These are phyloP conservation scores for Eristalinus sepulchralis DNA, from an alignment of 2,888 invertebrate genomes.

Conservation along the genomic window DNA sequence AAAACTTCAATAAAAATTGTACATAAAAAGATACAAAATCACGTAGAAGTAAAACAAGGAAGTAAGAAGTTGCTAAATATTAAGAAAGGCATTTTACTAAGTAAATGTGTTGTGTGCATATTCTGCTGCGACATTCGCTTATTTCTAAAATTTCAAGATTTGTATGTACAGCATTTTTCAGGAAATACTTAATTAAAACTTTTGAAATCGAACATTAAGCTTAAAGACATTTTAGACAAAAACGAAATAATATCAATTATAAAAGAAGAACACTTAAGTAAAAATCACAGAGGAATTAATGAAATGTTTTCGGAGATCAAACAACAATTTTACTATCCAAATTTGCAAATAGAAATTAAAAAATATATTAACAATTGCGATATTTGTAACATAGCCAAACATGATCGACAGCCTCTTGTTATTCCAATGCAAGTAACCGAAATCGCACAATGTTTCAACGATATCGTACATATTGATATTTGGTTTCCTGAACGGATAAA, in stretches of 20 bases:
- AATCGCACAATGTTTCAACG: too few species aligned
- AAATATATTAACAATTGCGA: constrained; percentile 51
- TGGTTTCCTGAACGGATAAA: too few species aligned
- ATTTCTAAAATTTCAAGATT: neutral
- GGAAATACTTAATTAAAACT: neutral
- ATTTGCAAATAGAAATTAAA: constrained; percentile 31
- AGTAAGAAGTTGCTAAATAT: neutral
- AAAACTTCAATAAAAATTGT: neutral
- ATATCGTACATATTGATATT: too few species aligned
- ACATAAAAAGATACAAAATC: constrained; percentile 15
- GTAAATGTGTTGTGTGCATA: neutral
- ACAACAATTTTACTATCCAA: constrained; percentile 14
- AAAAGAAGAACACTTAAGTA: neutral
- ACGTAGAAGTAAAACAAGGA: neutral
- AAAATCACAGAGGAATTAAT: constrained; percentile 4
- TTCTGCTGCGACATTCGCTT: neutral
- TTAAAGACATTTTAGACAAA: constrained; percentile 3
- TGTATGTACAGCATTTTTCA: constrained; percentile 7
- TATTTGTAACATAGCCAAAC: constrained; percentile 38
- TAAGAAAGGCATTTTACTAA: neutral
- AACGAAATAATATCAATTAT: neutral
- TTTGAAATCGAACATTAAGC: neutral
- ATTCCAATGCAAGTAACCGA: neutral
- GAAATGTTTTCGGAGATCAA: constrained; percentile 26
- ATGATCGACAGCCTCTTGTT: neutral